phyloP scores from a whole-genome alignment of 2,113 vertebrate genomes.

The Ornithorhynchus anatinus region DNA sequence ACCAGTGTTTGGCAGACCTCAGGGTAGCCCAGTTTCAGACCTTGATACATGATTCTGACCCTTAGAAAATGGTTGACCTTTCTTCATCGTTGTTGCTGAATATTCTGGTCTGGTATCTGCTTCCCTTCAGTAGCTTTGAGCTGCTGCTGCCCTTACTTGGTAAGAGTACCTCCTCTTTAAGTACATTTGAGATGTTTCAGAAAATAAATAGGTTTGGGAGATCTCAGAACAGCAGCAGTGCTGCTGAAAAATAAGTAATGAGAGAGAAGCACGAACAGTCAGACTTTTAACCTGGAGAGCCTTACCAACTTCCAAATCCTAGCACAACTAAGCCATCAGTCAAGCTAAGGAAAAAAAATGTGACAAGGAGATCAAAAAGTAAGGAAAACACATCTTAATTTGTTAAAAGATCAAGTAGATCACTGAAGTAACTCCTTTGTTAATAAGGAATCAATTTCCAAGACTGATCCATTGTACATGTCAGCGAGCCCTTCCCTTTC shows the following conservation, averaged over 20 bases:
- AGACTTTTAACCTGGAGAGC: not conserved
- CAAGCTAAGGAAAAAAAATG: no score
- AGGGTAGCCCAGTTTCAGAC: not conserved
- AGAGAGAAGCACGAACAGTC: not conserved
- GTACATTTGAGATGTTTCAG: not conserved
- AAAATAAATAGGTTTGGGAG: not conserved
- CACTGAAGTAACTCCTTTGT: no score
- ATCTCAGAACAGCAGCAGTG: not conserved
- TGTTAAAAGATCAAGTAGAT: no score
- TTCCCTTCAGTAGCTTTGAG: not conserved
- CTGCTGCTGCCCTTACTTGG: not conserved
- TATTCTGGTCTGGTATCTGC: not conserved
- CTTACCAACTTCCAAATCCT: not conserved
- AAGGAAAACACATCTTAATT: no score
- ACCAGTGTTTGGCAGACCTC: slow-evolving; percentile 7
- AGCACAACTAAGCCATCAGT: no score
- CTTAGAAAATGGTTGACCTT: no score
- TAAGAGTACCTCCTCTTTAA: slow-evolving; percentile 13
- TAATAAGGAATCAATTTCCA: no score
- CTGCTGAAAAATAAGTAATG: not conserved
- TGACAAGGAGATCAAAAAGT: no score
- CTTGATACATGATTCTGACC: no score
- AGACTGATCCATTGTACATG: no score
- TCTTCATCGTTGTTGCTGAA: not conserved
- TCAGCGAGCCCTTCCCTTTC: no score